A percentile compares a stretch with the other conserved stretches of the same genome.
Evolutionary conservation across 2,797 vertebrate genomes (phyloP).

Genomic region (Paramormyrops hopkinsi): DNA sequence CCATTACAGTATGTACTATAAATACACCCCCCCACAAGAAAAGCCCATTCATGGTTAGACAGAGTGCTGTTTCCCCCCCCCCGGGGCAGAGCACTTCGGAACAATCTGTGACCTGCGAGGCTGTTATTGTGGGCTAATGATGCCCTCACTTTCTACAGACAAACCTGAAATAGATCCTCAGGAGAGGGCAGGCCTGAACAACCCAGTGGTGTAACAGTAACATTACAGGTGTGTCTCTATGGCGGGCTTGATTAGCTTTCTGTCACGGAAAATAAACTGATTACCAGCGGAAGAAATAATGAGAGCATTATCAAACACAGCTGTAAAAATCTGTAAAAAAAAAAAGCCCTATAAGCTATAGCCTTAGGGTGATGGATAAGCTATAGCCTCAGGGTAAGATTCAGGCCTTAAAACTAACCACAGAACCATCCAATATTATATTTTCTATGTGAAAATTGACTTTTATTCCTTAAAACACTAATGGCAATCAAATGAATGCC

Average conservation of each 20-base stretch:
- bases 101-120: background rate
- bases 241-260: background rate
- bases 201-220: background rate
- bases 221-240: background rate
- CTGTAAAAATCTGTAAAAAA: background rate
- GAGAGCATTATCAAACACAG: background rate
- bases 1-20: background rate
- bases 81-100: background rate
- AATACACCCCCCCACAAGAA: background rate
- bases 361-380: background rate
- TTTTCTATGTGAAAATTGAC: background rate
- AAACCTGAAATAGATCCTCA: background rate
- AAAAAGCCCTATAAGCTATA: background rate
- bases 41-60: background rate
- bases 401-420: background rate
- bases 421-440: background rate
- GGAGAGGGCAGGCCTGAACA: background rate
- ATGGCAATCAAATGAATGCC: background rate
- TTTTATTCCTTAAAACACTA: background rate
- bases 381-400: background rate
- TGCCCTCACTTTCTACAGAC: background rate
- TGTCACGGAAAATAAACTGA: background rate
- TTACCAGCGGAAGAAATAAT: background rate
- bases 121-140: background rate
- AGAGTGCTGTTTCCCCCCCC: background rate